A percentile compares a stretch with the other conserved stretches of the same genome.
Evolutionary conservation across 2,113 vertebrate species (phyloP).

Genomic region (Macroglossus sobrinus): DNA sequence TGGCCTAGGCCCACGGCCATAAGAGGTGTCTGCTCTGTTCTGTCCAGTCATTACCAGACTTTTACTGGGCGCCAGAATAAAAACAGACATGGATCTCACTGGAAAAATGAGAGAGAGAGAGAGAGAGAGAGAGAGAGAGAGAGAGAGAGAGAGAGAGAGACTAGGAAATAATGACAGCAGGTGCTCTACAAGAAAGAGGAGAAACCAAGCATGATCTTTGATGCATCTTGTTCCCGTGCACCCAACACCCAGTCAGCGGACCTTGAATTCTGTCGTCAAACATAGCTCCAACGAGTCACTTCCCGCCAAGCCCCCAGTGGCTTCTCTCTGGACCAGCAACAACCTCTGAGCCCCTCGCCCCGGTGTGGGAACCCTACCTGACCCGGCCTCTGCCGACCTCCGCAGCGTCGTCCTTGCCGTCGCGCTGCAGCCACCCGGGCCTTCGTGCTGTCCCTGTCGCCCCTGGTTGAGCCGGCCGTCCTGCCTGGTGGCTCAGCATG

Average conservation of each 20-base stretch:
- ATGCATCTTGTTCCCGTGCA: not conserved
- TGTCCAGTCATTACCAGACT: not conserved
- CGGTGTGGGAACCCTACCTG: not conserved
- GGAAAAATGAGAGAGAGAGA: not conserved
- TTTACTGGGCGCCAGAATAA: not conserved
- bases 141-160: not conserved
- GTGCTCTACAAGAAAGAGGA: not conserved
- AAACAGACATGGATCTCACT: not conserved
- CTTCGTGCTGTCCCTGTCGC: not conserved
- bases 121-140: not conserved
- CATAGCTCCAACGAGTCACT: not conserved
- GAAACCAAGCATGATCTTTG: not conserved
- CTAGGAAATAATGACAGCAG: not conserved
- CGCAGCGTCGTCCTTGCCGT: not conserved
- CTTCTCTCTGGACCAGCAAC: no score
- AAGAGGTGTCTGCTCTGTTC: not conserved
- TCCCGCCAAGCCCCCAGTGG: not conserved
- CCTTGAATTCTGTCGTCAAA: not conserved
- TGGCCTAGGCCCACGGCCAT: no score
- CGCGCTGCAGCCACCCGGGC: not conserved
- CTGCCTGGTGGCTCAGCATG: not conserved
- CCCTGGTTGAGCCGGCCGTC: not conserved
- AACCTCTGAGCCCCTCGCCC: accelerated
- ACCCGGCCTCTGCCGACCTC: accelerated
- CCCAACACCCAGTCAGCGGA: not conserved